Percentiles rank a stretch among this genome's conserved stretches.
Conservation (phyloP, 2,113 vertebrate genomes). For the Atherinomorus stipes region DNA sequence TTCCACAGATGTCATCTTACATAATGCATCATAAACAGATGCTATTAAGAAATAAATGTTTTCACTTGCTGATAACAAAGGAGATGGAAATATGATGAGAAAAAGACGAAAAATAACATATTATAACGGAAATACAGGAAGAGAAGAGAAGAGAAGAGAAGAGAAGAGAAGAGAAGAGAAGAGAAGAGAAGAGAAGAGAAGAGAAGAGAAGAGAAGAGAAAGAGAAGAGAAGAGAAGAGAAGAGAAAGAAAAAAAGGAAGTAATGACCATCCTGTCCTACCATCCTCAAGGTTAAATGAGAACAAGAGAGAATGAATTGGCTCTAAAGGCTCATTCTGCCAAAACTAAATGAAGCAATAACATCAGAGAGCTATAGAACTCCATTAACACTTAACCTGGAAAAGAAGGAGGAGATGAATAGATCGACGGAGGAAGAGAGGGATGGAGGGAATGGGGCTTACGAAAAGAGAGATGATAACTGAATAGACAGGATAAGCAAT, state of each 20-base stretch:
- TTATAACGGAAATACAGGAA: not conserved
- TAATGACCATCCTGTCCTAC: conserved; percentile 60
- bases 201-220: conserved; percentile 4
- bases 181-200: conserved; percentile 14
- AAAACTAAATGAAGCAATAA: conserved; percentile 83
- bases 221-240: conserved; percentile 8
- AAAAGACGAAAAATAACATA: not conserved
- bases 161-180: conserved; percentile 1
- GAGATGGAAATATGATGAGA: conserved; percentile 2
- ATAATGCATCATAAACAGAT: conserved; percentile 25
- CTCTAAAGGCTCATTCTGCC: conserved; percentile 80
- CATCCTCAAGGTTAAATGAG: conserved; percentile 77
- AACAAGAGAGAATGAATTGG: conserved; percentile 77
- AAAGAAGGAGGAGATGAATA: conserved; percentile 29
- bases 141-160: conserved; percentile 10
- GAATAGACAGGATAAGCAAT: conserved; percentile 13
- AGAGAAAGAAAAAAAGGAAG: conserved; percentile 18
- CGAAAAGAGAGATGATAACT: conserved; percentile 10
- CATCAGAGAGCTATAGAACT: conserved; percentile 75
- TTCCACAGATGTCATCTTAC: not conserved
- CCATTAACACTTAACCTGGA: conserved; percentile 78
- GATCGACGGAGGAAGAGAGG: conserved; percentile 18
- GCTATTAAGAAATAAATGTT: conserved; percentile 20
- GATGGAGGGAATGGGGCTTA: conserved; percentile 32
- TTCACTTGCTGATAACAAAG: conserved; percentile 13